phyloP scores from a whole-genome alignment of 2,113 vertebrate genomes.

The Pycnonotus jocosus region DNA sequence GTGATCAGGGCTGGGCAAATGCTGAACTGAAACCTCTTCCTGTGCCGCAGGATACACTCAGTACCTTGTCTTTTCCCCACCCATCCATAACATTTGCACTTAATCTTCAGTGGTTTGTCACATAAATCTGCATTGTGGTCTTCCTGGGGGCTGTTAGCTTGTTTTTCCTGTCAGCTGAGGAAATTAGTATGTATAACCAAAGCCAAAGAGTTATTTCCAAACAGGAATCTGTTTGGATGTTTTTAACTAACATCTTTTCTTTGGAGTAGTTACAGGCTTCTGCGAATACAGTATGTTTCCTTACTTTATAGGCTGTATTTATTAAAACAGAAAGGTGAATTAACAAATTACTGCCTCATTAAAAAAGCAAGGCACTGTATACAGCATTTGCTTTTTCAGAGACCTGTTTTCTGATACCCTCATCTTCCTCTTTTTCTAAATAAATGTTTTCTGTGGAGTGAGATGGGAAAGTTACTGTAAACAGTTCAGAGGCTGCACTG shows the following conservation, averaged over 20 bases:
- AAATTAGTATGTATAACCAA: not conserved
- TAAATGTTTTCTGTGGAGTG: not conserved
- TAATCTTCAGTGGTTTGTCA: not conserved
- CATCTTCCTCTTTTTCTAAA: not conserved
- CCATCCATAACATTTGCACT: not conserved
- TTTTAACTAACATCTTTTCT: not conserved
- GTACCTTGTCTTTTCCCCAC: not conserved
- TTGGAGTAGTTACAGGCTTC: not conserved
- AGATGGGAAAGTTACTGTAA: not conserved
- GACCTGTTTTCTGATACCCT: not conserved
- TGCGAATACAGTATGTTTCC: not conserved
- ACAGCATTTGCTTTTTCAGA: not conserved
- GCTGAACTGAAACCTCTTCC: not conserved
- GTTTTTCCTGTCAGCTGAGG: not conserved
- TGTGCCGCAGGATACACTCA: not conserved
- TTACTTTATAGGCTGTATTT: not conserved
- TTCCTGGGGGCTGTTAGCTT: not conserved
- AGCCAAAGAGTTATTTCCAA: not conserved
- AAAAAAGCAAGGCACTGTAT: not conserved
- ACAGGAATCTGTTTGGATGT: not conserved
- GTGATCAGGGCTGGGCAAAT: not conserved
- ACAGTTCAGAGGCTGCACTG: not conserved
- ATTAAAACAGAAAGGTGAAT: not conserved
- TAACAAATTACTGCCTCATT: not conserved
- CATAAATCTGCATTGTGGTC: not conserved